Conservation (phyloP, 1,140 invertebrate genomes). For the Oryctes rhinoceros region DNA sequence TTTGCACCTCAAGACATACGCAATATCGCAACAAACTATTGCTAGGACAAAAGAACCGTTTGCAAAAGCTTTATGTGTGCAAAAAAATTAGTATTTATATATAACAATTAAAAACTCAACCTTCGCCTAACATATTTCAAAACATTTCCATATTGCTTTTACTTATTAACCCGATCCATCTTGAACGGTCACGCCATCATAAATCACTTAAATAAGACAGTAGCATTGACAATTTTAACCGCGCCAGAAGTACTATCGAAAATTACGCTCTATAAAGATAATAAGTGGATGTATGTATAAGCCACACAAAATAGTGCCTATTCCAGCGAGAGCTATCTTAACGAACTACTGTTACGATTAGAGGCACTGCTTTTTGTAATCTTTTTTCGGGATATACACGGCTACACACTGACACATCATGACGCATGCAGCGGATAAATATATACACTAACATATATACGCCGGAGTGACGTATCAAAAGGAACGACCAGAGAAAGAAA, state of each 20-base stretch:
- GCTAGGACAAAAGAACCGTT: too few species aligned
- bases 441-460: not conserved
- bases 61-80: too few species aligned
- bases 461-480: not conserved
- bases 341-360: constrained; percentile 33
- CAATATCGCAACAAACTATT: too few species aligned
- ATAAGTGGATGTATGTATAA: constrained; percentile 12
- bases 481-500: constrained; percentile 27
- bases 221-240: not conserved
- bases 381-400: not conserved
- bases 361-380: constrained; percentile 27
- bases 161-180: too few species aligned
- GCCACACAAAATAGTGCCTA: not conserved
- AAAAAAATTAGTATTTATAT: too few species aligned
- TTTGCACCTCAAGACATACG: too few species aligned
- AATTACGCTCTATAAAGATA: constrained; percentile 31
- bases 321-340: constrained; percentile 17
- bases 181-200: not conserved
- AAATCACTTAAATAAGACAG: not conserved
- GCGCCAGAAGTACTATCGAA: constrained; percentile 15
- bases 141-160: too few species aligned
- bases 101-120: too few species aligned
- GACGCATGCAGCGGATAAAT: constrained; percentile 20
- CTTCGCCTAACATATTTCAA: too few species aligned
- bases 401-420: constrained; percentile 19